A percentile compares a stretch with the other conserved stretches of the same genome.
These are phyloP conservation scores for Xiphorhynchus elegans DNA, from an alignment of 2,113 vertebrate genomes.

Conservation along the genomic window DNA sequence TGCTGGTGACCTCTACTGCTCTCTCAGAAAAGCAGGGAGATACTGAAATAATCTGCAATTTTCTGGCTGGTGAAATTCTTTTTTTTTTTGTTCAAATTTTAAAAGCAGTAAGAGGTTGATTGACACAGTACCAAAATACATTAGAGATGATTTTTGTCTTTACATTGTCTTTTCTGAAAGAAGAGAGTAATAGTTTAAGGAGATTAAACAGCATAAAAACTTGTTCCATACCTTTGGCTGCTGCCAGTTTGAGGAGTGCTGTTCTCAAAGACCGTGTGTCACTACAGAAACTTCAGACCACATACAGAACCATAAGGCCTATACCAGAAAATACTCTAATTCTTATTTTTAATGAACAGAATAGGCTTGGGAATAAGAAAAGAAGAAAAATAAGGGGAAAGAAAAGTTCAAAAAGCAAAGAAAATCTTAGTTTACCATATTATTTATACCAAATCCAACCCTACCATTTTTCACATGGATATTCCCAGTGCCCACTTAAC, in stretches of 20 bases:
- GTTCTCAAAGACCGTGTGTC: not conserved
- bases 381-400: not conserved
- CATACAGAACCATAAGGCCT: not conserved
- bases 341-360: not conserved
- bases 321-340: not conserved
- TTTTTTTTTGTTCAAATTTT: not conserved
- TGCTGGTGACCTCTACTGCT: not conserved
- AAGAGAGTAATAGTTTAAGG: not conserved
- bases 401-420: not conserved
- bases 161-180: not conserved
- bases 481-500: not conserved
- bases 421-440: not conserved
- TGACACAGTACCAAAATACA: not conserved
- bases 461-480: not conserved
- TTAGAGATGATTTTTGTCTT: not conserved
- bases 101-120: not conserved
- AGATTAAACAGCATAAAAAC: not conserved
- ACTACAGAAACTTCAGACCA: not conserved
- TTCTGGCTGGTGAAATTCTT: not conserved
- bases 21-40: not conserved
- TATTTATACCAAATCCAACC: not conserved
- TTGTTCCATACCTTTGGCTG: not conserved
- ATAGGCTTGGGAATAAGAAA: not conserved
- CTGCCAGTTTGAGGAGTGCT: not conserved
- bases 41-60: not conserved